Base-by-base conservation (phyloP, 2,113 vertebrate species). In the Chinchilla lanigera region DNA sequence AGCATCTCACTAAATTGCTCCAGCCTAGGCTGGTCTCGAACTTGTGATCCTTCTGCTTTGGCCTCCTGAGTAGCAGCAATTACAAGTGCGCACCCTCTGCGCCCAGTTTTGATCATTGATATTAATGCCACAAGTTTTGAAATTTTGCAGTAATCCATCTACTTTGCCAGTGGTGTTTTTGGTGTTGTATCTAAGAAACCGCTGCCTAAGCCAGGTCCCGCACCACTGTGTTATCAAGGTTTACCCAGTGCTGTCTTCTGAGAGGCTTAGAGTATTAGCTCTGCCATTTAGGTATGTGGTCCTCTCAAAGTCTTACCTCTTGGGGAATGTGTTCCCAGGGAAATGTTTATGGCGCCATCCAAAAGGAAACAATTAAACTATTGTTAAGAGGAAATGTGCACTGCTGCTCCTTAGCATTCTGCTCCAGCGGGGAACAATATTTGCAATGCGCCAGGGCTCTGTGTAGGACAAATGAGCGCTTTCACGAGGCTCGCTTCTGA, bases 381-480 rank as follows among this genome's bases (percentile, higher is more conserved):
- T 92, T 98, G 61, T 95, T 97, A 90, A 85, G 94, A 90, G 89
- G 89, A 93, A 96, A 96, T 95, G 75, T 92, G 67, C 85, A 89
- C 96, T 97, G 95, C 97, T 81, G 54, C 95, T 92, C 86, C 94
- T 96, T 69, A 95, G 92, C 96, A 85, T 97, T 98, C 96, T 97
- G 90, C 95, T 95, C 92, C 94, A 71, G 63, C 73, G 93, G 95
- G 97, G 93, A 95, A 97, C 97, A 96, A 96, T 96, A 97, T 96
- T 93, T 97, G 80, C 96, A 97, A 93, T 80, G 86, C 96, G 85
- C 84, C 96, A 97, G 80, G 13, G 73, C 84, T 94, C 77, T 96
- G 89, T 95, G 96, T 81, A 93, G 89, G 92, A 97, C 86, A 97
- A 97, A 97, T 92, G 95, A 87, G 95, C 93, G 92, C 97, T 98